These are phyloP conservation scores for Proterorhinus semilunaris DNA, from an alignment of 2,113 vertebrate genomes.

Conservation along the genomic window DNA sequence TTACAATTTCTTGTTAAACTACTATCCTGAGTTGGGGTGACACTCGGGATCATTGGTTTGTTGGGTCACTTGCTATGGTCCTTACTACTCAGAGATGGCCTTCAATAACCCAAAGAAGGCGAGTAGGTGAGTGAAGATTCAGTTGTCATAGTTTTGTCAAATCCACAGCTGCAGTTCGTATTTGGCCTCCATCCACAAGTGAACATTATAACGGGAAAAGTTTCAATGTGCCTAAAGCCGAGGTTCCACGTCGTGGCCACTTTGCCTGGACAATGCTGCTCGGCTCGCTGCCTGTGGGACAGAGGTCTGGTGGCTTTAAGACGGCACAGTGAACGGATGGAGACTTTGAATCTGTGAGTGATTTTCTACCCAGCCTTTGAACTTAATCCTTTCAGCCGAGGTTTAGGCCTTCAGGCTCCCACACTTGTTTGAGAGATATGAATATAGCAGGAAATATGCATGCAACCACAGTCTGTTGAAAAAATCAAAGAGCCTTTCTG, in stretches of 20 bases:
- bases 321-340: conserved; percentile 57
- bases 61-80: too few species aligned
- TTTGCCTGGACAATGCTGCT: conserved; percentile 64
- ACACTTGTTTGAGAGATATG: conserved; percentile 59
- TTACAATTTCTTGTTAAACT: too few species aligned
- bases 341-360: conserved; percentile 81
- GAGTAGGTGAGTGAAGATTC: too few species aligned
- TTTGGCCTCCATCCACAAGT: neutral
- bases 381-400: conserved; percentile 74
- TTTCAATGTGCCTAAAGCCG: conserved; percentile 42
- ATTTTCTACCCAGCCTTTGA: conserved; percentile 73
- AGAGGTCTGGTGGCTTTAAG: conserved; percentile 67
- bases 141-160: too few species aligned
- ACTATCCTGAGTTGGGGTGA: too few species aligned
- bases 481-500: conserved; percentile 61
- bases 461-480: conserved; percentile 56
- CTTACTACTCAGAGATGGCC: too few species aligned
- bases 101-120: too few species aligned
- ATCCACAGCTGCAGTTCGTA: too few species aligned
- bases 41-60: too few species aligned
- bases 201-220: conserved; percentile 22
- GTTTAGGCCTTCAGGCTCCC: conserved; percentile 61
- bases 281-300: conserved; percentile 65
- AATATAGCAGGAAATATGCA: conserved; percentile 74
- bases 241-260: conserved; percentile 28